Evolutionary conservation across 2,113 vertebrate species (phyloP).

Genomic region (Ibidorhyncha struthersii): DNA sequence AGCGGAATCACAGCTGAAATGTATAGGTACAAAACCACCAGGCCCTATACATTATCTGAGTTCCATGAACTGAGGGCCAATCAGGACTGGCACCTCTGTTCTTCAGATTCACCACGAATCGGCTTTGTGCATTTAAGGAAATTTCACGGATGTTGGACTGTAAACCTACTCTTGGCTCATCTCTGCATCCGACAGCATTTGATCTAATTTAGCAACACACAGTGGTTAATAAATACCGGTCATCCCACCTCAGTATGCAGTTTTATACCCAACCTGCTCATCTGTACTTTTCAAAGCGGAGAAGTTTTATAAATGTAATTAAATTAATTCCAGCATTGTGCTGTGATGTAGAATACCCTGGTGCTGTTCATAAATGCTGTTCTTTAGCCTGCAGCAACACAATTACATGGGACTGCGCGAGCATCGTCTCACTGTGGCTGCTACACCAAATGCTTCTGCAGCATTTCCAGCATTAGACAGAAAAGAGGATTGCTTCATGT

Average conservation of each 20-base stretch:
- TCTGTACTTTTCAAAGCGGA: neutral
- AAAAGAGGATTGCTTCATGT: neutral
- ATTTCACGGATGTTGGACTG: neutral
- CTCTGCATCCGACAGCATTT: neutral
- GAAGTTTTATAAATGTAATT: neutral
- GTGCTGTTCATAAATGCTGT: neutral
- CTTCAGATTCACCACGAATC: neutral
- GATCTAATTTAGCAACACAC: neutral
- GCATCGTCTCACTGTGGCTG: neutral
- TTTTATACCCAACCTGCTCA: neutral
- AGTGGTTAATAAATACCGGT: neutral
- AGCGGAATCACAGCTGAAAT: neutral
- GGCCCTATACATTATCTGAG: neutral
- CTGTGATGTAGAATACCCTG: neutral
- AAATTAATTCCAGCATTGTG: neutral
- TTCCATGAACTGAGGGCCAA: neutral
- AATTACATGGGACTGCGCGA: neutral
- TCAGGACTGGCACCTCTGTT: neutral
- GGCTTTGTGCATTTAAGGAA: neutral
- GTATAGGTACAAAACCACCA: neutral
- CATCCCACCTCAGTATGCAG: neutral
- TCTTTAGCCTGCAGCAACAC: neutral
- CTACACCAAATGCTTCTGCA: neutral
- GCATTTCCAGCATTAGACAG: neutral
- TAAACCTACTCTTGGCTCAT: neutral